Conservation (phyloP, 2,797 vertebrate genomes). For the Anguilla obscura region DNA sequence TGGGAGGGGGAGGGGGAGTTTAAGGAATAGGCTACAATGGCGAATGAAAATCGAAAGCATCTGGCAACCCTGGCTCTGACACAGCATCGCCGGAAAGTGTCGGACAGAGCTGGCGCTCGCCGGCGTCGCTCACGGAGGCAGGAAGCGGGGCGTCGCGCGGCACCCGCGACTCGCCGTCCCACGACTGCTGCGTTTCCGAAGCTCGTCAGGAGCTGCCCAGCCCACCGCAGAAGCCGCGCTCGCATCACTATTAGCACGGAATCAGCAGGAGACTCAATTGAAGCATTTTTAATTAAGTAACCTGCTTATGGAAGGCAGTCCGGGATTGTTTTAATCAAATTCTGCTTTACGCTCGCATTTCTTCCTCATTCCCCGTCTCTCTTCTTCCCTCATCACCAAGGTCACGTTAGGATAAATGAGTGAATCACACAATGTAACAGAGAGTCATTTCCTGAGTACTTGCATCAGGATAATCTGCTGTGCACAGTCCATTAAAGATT, state of each 20-base stretch:
- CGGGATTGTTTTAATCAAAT: slow-evolving; percentile 28
- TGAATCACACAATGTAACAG: background rate
- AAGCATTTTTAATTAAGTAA: slow-evolving; percentile 17
- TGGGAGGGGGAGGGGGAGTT: background rate
- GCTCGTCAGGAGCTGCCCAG: background rate
- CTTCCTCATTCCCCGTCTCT: background rate
- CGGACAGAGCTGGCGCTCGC: background rate
- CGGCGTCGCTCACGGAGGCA: background rate
- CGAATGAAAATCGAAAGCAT: background rate
- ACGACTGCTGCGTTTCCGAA: background rate
- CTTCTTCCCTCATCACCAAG: background rate
- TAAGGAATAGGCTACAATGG: background rate
- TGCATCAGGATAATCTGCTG: background rate
- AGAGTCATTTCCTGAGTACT: background rate
- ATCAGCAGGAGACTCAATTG: slow-evolving; percentile 31
- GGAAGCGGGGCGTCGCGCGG: background rate
- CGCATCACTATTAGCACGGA: slow-evolving; percentile 5
- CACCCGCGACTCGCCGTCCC: background rate
- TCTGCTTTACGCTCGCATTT: background rate
- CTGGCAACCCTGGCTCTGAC: background rate
- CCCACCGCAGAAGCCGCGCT: background rate
- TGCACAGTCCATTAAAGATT: background rate
- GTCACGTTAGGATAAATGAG: slow-evolving; percentile 9
- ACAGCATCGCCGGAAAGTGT: background rate
- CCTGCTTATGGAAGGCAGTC: slow-evolving; percentile 8